phyloP scores from a whole-genome alignment of 1,140 invertebrate genomes.

The Hylaeus anthracinus region DNA sequence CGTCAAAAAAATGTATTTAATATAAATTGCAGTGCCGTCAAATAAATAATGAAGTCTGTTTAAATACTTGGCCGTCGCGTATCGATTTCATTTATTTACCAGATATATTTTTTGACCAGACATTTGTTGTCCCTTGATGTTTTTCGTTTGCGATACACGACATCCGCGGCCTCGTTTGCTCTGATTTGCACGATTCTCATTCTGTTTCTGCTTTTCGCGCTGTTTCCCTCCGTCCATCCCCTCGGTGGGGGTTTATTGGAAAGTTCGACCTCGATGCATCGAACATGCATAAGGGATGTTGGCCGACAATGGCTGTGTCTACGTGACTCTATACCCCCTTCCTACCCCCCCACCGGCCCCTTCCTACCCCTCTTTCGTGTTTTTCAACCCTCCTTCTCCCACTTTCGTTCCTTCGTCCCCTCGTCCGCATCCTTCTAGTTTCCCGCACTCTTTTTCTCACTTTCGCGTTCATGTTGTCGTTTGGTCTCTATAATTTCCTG shows the following conservation, averaged over 20 bases:
- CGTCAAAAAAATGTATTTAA: too few relatives aligned
- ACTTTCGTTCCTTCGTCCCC: neutral
- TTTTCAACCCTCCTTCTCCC: slow-evolving; percentile 7
- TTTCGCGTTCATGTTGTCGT: neutral
- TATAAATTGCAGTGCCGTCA: too few relatives aligned
- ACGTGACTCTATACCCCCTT: slow-evolving; percentile 14
- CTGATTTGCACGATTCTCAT: slow-evolving; percentile 48
- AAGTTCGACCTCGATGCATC: slow-evolving; percentile 60
- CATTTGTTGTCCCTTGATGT: too few relatives aligned
- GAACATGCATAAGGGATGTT: slow-evolving; percentile 52
- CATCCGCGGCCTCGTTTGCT: slow-evolving; percentile 19
- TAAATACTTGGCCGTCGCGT: too few relatives aligned
- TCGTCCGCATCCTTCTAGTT: neutral
- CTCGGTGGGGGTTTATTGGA: slow-evolving; percentile 56
- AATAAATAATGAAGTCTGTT: too few relatives aligned
- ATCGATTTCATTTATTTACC: too few relatives aligned
- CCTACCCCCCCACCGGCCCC: neutral
- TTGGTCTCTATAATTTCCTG: slow-evolving; percentile 27
- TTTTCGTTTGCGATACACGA: too few relatives aligned
- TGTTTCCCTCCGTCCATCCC: neutral
- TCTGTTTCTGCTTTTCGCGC: slow-evolving; percentile 31
- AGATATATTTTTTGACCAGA: too few relatives aligned
- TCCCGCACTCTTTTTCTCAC: neutral
- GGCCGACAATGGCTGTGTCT: slow-evolving; percentile 50
- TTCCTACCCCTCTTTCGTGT: neutral